phyloP scores from a whole-genome alignment of 2,113 vertebrate genomes.

The Platichthys flesus region DNA sequence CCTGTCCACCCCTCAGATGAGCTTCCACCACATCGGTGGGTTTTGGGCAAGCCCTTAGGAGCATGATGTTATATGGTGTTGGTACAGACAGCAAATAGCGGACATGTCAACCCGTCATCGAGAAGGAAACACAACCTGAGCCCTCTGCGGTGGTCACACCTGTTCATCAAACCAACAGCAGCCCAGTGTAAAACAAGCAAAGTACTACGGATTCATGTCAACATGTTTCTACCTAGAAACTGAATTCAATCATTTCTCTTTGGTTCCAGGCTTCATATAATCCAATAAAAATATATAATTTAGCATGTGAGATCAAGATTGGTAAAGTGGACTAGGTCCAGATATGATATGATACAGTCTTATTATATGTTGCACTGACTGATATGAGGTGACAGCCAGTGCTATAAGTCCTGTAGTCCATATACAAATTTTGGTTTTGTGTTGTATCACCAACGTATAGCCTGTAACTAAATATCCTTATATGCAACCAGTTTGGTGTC shows the following conservation, averaged over 20 bases:
- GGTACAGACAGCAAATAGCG: not conserved
- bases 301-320: no score
- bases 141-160: not conserved
- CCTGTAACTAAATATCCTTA: no score
- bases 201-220: not conserved
- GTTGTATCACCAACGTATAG: no score
- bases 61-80: not conserved
- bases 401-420: no score
- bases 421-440: no score
- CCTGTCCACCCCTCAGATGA: constrained; percentile 29
- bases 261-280: not conserved
- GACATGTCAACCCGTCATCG: not conserved
- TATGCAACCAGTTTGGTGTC: no score
- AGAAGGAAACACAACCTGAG: constrained; percentile 11
- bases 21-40: constrained; percentile 8
- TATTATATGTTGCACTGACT: no score
- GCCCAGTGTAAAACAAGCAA: not conserved
- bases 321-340: not conserved
- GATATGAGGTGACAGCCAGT: no score
- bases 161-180: constrained; percentile 25
- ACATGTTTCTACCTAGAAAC: not conserved
- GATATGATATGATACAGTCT: not conserved
- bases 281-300: not conserved
- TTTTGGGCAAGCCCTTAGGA: not conserved
- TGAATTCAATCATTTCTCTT: no score